These are phyloP conservation scores for Tringa solitaria DNA, from an alignment of 2,113 vertebrate species.

Conservation along the genomic window DNA sequence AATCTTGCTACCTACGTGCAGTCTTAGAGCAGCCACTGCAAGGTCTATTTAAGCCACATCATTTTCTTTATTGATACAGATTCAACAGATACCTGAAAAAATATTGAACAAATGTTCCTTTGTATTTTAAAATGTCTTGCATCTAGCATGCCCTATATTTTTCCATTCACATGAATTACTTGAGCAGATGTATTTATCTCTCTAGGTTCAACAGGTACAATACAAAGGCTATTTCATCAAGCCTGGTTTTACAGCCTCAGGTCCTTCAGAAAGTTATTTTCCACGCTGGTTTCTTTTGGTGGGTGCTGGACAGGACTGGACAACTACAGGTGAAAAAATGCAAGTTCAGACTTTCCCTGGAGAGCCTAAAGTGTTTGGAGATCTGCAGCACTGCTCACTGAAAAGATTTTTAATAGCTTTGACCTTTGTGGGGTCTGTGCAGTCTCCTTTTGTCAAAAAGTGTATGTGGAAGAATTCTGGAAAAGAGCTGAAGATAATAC, in stretches of 20 bases:
- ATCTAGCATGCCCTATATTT: not conserved
- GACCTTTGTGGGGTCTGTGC: slow-evolving; percentile 14
- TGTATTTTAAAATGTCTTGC: not conserved
- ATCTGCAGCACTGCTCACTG: slow-evolving; percentile 3
- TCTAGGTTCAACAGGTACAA: not conserved
- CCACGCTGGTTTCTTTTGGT: not conserved
- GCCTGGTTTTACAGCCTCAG: not conserved
- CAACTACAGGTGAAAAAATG: not conserved
- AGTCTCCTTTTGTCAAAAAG: slow-evolving; percentile 30
- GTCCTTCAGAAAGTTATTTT: not conserved
- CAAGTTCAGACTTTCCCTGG: not conserved
- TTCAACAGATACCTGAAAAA: not conserved
- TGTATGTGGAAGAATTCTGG: not conserved
- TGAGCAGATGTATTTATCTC: not conserved
- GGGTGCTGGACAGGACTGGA: not conserved
- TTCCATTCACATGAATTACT: not conserved
- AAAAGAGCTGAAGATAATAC: not conserved
- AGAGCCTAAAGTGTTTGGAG: not conserved
- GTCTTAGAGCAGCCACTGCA: not conserved
- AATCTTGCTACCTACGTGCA: not conserved
- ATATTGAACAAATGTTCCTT: not conserved
- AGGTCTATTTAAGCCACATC: not conserved
- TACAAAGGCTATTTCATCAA: not conserved
- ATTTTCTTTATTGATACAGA: not conserved
- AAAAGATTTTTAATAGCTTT: slow-evolving; percentile 56